These are phyloP conservation scores for Drosophila histrio DNA, from an alignment of 2,888 invertebrate species.

Conservation along the genomic window DNA sequence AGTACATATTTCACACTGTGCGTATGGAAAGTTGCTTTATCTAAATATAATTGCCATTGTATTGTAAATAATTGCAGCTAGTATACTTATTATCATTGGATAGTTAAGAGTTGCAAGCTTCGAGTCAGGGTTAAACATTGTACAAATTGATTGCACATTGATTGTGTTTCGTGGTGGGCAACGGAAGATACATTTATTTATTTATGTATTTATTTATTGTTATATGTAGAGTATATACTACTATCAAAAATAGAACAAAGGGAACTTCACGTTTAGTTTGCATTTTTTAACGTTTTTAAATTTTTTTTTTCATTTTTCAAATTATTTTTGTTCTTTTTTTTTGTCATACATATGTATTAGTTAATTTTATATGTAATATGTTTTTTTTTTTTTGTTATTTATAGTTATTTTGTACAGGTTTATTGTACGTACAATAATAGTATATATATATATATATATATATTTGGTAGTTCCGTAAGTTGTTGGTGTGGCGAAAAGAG, in stretches of 20 bases:
- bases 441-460: not conserved
- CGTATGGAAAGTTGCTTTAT: not conserved
- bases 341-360: too few species aligned
- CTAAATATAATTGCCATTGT: not conserved
- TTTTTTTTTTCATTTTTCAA: not conserved
- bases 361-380: not conserved
- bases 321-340: conserved; percentile 1
- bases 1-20: not conserved
- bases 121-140: conserved; percentile 22
- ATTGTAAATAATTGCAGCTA: conserved; percentile 37
- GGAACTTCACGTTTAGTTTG: conserved; percentile 44
- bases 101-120: conserved; percentile 23
- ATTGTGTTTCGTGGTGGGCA: conserved; percentile 52
- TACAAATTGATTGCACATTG: conserved; percentile 45
- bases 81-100: conserved; percentile 15
- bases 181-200: conserved; percentile 32
- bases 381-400: not conserved
- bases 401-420: conserved; percentile 21
- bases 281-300: not conserved
- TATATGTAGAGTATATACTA: conserved; percentile 56
- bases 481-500: conserved; percentile 38
- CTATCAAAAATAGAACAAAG: conserved; percentile 76
- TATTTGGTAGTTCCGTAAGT: conserved; percentile 23
- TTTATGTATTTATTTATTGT: conserved; percentile 7
- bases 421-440: conserved; percentile 19